Base-by-base conservation (phyloP, 1,140 invertebrate species). In the Oscheius sp. region DNA sequence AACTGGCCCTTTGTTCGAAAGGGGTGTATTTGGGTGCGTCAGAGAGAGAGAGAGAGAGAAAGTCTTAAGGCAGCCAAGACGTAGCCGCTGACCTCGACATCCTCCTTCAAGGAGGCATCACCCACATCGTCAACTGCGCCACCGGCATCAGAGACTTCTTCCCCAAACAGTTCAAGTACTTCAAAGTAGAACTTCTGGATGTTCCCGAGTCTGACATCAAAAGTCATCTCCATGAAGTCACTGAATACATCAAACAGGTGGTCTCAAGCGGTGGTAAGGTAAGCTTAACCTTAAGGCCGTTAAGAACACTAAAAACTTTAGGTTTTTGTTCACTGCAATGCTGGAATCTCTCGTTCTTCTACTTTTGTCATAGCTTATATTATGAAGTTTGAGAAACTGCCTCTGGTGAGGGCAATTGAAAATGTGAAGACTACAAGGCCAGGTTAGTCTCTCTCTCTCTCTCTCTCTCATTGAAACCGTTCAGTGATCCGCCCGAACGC, bases 321-420 rank as follows among this genome's bases (percentile, higher is more conserved):
- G 84, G 87, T 94, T 64, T 87, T 94, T 67, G 90, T 95, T 0
- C 93, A 96, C 85, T 96, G 93, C 82, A 94, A 94, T 85, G 92
- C 93, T 3, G 94, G 94, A 7, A 89, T 94, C 1, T 95, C 93
- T 13, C 86, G 93, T 23, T 92, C 93, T n/a, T 88, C 93, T 2
- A 88, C 90, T 35, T 87, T 95, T 58, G 89, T 91, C 15, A 90
- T 94, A 68, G 91, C 90, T 13, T 95, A 91, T 86, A 86, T 95
- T 15, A 94, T 95, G 87, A 86, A 89, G 49, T 87, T 87, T 68
- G 79, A 89, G 42, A 85, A 88, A 46, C 87, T 90, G 81, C 77
- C 77, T 26, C 91, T 89, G 80, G 85, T 88, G n/a, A 87, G 89
- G n/a, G 92, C 93, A 10, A 36, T 74, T 2, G 52, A 38, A 0